A percentile compares a stretch with the other conserved stretches of the same genome.
Evolutionary conservation across 2,797 vertebrate genomes (phyloP).

Genomic region (Apodemus agrarius): DNA sequence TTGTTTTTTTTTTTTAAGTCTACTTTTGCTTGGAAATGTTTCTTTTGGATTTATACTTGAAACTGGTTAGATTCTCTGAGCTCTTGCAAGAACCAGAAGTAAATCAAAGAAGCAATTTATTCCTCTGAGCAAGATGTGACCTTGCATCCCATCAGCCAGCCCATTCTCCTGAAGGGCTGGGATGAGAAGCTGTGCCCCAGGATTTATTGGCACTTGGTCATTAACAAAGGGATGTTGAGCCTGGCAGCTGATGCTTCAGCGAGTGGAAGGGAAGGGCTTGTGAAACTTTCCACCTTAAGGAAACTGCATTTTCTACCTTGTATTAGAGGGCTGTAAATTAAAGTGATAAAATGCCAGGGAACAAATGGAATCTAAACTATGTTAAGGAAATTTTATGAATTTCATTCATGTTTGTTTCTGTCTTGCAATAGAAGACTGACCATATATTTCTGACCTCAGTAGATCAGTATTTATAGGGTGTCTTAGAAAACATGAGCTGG

Average conservation of each 20-base stretch:
- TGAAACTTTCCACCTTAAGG: slow-evolving; percentile 58
- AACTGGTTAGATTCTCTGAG: slow-evolving; percentile 69
- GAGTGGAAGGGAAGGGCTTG: background rate
- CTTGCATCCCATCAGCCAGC: slow-evolving; percentile 48
- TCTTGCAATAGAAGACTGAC: background rate
- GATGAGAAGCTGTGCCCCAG: background rate
- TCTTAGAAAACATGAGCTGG: background rate
- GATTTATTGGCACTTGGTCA: slow-evolving; percentile 63
- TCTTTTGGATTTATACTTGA: slow-evolving; percentile 52
- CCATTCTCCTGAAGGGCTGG: slow-evolving; percentile 44
- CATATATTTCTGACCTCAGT: background rate
- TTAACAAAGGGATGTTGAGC: background rate
- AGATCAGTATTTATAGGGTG: background rate
- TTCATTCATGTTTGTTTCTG: slow-evolving; percentile 32
- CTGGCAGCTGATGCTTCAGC: background rate
- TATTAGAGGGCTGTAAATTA: slow-evolving; percentile 61
- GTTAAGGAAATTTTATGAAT: slow-evolving; percentile 24
- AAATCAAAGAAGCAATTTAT: slow-evolving; percentile 74
- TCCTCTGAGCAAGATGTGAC: slow-evolving; percentile 63
- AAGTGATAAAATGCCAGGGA: slow-evolving; percentile 40
- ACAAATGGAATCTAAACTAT: background rate
- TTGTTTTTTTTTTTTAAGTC: background rate
- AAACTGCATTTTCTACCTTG: slow-evolving; percentile 62
- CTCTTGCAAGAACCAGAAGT: slow-evolving; percentile 68
- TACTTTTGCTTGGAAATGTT: slow-evolving; percentile 61